phyloP scores from a whole-genome alignment of 2,888 invertebrate genomes.

The Lepidocyrtoides sp. region DNA sequence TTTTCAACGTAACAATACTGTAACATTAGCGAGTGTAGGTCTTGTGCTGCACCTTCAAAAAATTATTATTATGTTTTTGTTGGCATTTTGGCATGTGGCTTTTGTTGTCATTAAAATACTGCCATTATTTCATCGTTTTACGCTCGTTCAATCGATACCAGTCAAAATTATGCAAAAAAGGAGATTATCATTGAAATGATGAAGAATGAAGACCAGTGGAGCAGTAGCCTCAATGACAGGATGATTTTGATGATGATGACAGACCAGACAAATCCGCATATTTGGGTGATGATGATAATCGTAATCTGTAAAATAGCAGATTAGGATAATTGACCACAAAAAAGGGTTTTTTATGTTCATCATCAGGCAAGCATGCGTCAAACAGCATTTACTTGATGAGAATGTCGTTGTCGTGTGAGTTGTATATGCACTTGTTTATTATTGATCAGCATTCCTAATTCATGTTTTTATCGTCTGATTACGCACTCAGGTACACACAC shows the following conservation, averaged over 20 bases:
- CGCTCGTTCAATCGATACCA: background rate
- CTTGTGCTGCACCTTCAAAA: constrained; percentile 30
- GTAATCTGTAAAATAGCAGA: constrained; percentile 47
- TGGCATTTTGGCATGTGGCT: constrained; percentile 49
- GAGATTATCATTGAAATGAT: constrained; percentile 32
- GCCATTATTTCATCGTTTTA: constrained; percentile 39
- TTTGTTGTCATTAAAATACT: constrained; percentile 40
- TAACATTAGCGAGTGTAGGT: constrained; percentile 5
- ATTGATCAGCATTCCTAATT: constrained; percentile 8
- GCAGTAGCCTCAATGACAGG: constrained; percentile 44
- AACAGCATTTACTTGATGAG: background rate
- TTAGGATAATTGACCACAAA: constrained; percentile 37
- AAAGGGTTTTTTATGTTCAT: background rate
- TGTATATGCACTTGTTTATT: constrained; percentile 33
- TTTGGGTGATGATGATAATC: constrained; percentile 19
- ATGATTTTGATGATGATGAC: constrained; percentile 28
- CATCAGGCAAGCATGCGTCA: too few species aligned
- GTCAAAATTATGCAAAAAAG: constrained; percentile 43
- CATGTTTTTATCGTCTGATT: constrained; percentile 12
- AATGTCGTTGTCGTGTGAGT: constrained; percentile 35
- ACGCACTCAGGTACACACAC: too few species aligned
- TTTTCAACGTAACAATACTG: constrained; percentile 35
- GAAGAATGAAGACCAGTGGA: background rate
- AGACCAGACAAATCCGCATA: constrained; percentile 31
- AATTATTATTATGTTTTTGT: constrained; percentile 3